These are phyloP conservation scores for Ophion slaviceki DNA, from an alignment of 2,888 invertebrate genomes.

Conservation along the genomic window DNA sequence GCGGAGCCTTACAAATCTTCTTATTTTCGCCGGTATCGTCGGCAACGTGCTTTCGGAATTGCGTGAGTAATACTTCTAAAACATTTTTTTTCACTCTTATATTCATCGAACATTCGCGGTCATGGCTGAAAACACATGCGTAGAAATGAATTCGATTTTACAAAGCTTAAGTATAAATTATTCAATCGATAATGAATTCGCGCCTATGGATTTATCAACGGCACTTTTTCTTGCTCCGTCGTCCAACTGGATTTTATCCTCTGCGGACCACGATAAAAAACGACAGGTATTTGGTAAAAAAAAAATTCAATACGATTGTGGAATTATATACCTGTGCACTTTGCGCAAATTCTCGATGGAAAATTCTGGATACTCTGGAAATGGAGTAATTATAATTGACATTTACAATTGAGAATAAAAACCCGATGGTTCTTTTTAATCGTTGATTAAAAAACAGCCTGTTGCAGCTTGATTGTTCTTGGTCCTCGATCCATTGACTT, in stretches of 20 bases:
- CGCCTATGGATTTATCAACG: too few relatives aligned
- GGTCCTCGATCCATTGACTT: neutral
- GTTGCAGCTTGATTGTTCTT: neutral
- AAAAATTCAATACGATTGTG: too few relatives aligned
- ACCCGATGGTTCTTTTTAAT: neutral
- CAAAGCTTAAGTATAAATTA: too few relatives aligned
- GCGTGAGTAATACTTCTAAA: slow-evolving; percentile 71
- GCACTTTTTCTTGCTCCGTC: too few relatives aligned
- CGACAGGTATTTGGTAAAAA: too few relatives aligned
- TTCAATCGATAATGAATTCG: too few relatives aligned
- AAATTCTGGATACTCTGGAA: neutral
- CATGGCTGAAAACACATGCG: too few relatives aligned
- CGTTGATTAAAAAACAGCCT: neutral
- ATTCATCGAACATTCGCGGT: neutral
- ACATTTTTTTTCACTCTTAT: neutral
- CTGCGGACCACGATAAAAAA: too few relatives aligned
- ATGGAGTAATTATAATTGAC: neutral
- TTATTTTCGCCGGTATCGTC: slow-evolving; percentile 61
- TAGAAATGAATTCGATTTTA: too few relatives aligned
- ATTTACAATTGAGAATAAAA: neutral
- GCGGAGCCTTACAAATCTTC: slow-evolving; percentile 47
- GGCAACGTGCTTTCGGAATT: slow-evolving; percentile 68
- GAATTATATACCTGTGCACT: too few relatives aligned
- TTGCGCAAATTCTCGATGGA: neutral
- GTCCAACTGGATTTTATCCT: too few relatives aligned